These are phyloP conservation scores for Zaprionus bogoriensis DNA, from an alignment of 2,888 invertebrate species.

Conservation along the genomic window DNA sequence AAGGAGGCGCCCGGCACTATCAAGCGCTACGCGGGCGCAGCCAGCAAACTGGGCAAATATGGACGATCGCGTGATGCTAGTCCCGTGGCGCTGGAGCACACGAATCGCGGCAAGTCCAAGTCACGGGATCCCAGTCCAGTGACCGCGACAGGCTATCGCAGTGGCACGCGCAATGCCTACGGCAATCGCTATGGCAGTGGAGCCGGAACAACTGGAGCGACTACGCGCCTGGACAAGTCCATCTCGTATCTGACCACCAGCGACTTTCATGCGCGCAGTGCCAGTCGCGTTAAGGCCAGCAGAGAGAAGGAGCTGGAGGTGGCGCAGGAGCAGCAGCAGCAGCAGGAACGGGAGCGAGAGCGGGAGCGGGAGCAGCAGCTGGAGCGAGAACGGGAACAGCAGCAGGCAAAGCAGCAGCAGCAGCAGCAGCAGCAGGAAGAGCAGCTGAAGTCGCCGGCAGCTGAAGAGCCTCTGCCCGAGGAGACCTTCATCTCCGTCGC, in stretches of 20 bases:
- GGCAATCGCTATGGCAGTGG: constrained; percentile 51
- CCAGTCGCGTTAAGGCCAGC: constrained; percentile 76
- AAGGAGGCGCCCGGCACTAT: constrained; percentile 64
- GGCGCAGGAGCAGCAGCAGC: constrained; percentile 1
- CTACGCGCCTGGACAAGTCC: constrained; percentile 67
- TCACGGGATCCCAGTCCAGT: constrained; percentile 85
- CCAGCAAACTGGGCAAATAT: constrained; percentile 73
- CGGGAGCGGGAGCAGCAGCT: neutral
- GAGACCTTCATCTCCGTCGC: constrained; percentile 84
- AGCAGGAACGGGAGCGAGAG: constrained; percentile 12
- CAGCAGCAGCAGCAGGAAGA: constrained; percentile 17
- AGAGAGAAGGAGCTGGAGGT: constrained; percentile 80
- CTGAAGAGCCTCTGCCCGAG: constrained; percentile 23
- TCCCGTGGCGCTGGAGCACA: constrained; percentile 79
- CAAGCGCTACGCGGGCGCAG: constrained; percentile 71
- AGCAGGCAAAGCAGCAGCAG: neutral
- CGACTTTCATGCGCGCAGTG: constrained; percentile 80
- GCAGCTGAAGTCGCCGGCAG: constrained; percentile 14
- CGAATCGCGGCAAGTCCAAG: constrained; percentile 81
- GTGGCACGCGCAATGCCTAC: constrained; percentile 56
- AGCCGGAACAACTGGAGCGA: constrained; percentile 25
- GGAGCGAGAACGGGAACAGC: constrained; percentile 12
- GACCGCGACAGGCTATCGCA: constrained; percentile 82
- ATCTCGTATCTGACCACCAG: constrained; percentile 82
- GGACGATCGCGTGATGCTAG: constrained; percentile 81